Evolutionary conservation across 2,797 vertebrate genomes (phyloP).

Genomic region (Psittacula derbiana): DNA sequence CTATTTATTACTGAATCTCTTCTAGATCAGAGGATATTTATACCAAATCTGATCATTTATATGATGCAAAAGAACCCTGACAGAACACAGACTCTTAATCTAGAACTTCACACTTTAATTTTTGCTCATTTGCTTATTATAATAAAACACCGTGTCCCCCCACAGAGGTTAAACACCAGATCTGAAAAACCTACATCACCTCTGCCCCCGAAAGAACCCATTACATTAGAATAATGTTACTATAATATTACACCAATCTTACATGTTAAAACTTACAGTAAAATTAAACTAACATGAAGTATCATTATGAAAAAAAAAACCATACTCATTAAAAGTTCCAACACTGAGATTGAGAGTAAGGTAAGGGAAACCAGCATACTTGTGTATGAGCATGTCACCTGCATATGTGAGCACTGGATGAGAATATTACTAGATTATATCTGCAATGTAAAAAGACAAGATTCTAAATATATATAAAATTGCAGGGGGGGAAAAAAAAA

Average conservation of each 20-base stretch:
- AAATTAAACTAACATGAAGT: neutral
- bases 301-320: neutral
- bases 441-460: neutral
- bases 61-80: neutral
- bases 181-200: neutral
- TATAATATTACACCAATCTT: neutral
- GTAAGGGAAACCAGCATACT: neutral
- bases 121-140: neutral
- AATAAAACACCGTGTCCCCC: neutral
- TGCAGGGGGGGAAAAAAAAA: neutral
- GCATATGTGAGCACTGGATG: accelerated
- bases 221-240: neutral
- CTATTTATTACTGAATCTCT: neutral
- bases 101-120: neutral
- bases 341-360: neutral
- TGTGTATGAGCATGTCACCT: neutral
- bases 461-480: neutral
- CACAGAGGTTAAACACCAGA: neutral
- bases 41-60: neutral
- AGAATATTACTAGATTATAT: neutral
- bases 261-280: neutral
- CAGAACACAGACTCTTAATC: neutral
- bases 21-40: neutral
- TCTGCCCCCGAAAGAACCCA: neutral
- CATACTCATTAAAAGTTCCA: neutral